Evolutionary conservation across 2,888 invertebrate genomes (phyloP).

Genomic region (Andrena marginata): DNA sequence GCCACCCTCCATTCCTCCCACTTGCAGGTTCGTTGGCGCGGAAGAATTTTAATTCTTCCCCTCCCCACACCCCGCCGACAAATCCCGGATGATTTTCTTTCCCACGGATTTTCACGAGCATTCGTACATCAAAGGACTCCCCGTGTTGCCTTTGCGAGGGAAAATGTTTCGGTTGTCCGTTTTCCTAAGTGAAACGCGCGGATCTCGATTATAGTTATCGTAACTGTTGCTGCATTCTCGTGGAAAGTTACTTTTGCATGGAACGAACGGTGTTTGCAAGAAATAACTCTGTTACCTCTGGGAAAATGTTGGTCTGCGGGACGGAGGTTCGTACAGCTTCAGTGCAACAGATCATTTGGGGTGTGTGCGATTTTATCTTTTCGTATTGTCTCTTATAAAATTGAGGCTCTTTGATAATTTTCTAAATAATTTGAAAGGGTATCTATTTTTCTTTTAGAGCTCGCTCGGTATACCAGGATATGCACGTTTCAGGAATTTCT

Average conservation of each 20-base stretch:
- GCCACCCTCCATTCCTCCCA: slow-evolving; percentile 32
- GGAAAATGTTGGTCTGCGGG: neutral
- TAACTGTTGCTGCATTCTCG: slow-evolving; percentile 11
- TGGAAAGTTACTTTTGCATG: neutral
- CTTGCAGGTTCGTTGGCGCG: slow-evolving; percentile 62
- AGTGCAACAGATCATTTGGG: neutral
- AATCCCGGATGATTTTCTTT: slow-evolving; percentile 61
- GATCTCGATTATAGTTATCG: slow-evolving; percentile 6
- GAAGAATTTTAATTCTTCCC: slow-evolving; percentile 78
- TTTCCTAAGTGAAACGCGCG: neutral
- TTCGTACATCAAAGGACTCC: slow-evolving; percentile 61
- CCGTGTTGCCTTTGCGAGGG: slow-evolving; percentile 1
- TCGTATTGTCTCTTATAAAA: neutral
- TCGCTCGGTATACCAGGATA: neutral
- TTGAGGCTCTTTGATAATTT: neutral
- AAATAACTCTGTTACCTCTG: neutral
- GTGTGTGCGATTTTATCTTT: neutral
- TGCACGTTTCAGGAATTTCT: neutral
- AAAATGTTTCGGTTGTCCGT: slow-evolving; percentile 23
- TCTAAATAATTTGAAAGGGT: neutral
- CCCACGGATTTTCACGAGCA: slow-evolving; percentile 47
- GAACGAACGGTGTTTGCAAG: neutral
- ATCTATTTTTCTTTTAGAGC: neutral
- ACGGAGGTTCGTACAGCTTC: neutral
- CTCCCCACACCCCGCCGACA: slow-evolving; percentile 34